Evolutionary conservation across 1,140 invertebrate species (phyloP), one percentile per base, ranked within the genome.

Genomic region (Calliopsis andreniformis): DNA sequence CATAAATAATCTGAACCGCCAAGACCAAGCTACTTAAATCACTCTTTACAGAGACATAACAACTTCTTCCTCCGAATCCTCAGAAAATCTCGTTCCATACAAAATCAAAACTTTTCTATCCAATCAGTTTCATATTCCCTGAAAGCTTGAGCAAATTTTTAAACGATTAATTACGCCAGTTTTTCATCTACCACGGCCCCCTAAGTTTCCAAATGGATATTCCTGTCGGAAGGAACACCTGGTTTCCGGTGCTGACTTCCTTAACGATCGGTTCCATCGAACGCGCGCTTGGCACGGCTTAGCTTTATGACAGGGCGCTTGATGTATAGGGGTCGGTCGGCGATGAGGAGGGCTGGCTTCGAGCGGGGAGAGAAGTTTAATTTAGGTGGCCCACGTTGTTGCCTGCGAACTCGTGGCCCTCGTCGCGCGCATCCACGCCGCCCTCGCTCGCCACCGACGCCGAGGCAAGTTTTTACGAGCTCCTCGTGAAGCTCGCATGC

Each of bases 281-380:
- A 69, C 64, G 64, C 18, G 35, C 58, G 66, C 78, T 83, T 49
- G 51, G 62, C 49, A 71, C 67, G 81, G 63, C 43, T 83, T 75
- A 82, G 67, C 53, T 56, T 81, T 82, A 83, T 77, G 83, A 86
- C 81, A 82, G 66, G 59, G 78, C 39, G 61, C 64, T 83, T 87
- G 85, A 87, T 86, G 70, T 83, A 87, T 87, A 75, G 62, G 66
- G 78, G 42, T 59, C 43, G 55, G 28, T 2, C 61, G 16, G 14
- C 25, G 43, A 28, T 56, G 30, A 59, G 47, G 28, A 25, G 51
- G 45, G 35, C 20, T n/a, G n/a, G n/a, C n/a, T n/a, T 23, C 43
- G 63, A 56, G 45, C 63, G 59, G 77, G 35, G 64, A 78, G 84
- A 76, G 81, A 88, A 86, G 86, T 88, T 88, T 87, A 87, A 88